Evolutionary conservation across 2,888 invertebrate genomes (phyloP).

Genomic region (Drosophila suboccidentalis): DNA sequence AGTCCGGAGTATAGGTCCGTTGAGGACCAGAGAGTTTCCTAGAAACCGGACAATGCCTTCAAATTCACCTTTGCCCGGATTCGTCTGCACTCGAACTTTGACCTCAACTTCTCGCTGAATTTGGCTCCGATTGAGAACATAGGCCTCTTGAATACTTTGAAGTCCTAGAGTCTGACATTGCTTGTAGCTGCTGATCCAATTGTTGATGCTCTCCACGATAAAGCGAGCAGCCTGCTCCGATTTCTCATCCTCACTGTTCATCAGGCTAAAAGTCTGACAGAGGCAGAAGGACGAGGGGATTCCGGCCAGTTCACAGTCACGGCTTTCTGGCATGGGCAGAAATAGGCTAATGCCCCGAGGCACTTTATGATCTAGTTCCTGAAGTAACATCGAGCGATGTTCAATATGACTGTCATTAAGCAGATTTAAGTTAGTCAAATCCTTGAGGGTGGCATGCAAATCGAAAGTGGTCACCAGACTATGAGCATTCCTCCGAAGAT

Average conservation of each 20-base stretch:
- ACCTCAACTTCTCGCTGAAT: slow-evolving; percentile 23
- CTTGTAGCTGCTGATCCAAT: neutral
- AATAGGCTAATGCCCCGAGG: slow-evolving; percentile 91
- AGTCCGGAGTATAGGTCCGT: slow-evolving; percentile 45
- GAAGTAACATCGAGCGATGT: slow-evolving; percentile 76
- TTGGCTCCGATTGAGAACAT: slow-evolving; percentile 4
- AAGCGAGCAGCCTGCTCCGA: slow-evolving; percentile 46
- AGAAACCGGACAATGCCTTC: slow-evolving; percentile 37
- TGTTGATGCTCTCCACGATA: slow-evolving; percentile 50
- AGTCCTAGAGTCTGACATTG: slow-evolving; percentile 41
- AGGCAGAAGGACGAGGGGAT: slow-evolving; percentile 94
- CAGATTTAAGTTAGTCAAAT: slow-evolving; percentile 87
- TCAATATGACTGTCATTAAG: slow-evolving; percentile 85
- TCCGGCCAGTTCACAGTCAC: slow-evolving; percentile 91
- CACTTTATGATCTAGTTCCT: slow-evolving; percentile 70
- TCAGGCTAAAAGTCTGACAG: slow-evolving; percentile 87
- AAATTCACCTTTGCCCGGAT: slow-evolving; percentile 52
- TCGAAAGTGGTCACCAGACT: slow-evolving; percentile 94
- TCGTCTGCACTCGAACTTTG: slow-evolving; percentile 37
- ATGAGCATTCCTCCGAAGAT: slow-evolving; percentile 89
- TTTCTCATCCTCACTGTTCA: slow-evolving; percentile 19
- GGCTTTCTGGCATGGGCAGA: slow-evolving; percentile 88
- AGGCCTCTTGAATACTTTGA: slow-evolving; percentile 21
- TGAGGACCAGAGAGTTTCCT: slow-evolving; percentile 10
- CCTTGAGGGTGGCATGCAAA: slow-evolving; percentile 91